Base-by-base conservation (phyloP, 2,888 invertebrate species). In the Drosophila neonasuta region DNA sequence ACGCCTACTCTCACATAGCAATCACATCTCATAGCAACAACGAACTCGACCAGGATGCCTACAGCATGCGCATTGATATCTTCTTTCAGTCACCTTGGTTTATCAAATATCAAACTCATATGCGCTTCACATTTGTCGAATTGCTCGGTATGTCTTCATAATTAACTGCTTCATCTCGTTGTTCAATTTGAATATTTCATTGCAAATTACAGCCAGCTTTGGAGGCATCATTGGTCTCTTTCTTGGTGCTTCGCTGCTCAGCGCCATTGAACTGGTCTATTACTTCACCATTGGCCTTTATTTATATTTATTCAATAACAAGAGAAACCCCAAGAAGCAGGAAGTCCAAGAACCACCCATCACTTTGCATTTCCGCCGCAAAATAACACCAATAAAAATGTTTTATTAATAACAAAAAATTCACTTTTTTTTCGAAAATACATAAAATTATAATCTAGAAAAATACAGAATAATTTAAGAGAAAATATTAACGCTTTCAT, bases 161-260 rank as follows among this genome's bases (percentile, higher is more conserved):
- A 36, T 36, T n/a, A 11, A n/a, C n/a, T 36, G 36, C 11, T 5
- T 36, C 36, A n/a, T n/a, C 36, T 51, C 10, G 0, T 36, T 36
- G n/a, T n/a, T 4, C 6, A 36, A 2, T 36, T 36, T n/a, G 0
- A 2, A 36, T 32, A 36, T n/a, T 24, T 24, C 15, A 9, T 11
- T 44, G 87, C 86, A 7, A 20, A 41, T 66, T 51, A 1, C 46
- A 92, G 92, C 91, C 24, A 90, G 89, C 58, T 92, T 92, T 73
- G 92, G 92, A 20, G 91, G 92, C 11, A 90, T 92, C 50, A 91
- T 92, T 52, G 92, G 92, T 5, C 88, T 92, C n/a, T 92, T 92
- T 71, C 78, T 92, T 32, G 92, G 92, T 3, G 91, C 90, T 51
- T 92, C 92, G 1, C 73, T 92, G 1, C 78, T 92, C 6, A 92